These are phyloP conservation scores for Cataglyphis hispanica DNA, from an alignment of 1,140 invertebrate genomes.

Conservation along the genomic window DNA sequence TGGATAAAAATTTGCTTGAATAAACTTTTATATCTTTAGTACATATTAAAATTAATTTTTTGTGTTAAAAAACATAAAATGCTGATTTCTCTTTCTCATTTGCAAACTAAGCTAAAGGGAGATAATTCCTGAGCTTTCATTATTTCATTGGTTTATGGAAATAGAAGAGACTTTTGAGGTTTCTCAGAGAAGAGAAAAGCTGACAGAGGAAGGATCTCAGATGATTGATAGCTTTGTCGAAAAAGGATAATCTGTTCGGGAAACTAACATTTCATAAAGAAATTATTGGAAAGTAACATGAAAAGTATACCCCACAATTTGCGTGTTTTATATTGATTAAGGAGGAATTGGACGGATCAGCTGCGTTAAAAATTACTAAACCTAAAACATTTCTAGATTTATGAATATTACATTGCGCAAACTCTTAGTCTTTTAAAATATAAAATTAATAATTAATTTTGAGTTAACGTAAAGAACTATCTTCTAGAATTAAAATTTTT, in stretches of 20 bases:
- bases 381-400: no score
- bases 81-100: not conserved
- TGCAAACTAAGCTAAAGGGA: not conserved
- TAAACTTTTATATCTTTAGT: not conserved
- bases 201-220: constrained; percentile 19
- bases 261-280: constrained; percentile 6
- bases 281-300: not conserved
- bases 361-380: no score
- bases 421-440: no score
- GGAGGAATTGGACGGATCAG: no score
- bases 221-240: constrained; percentile 11
- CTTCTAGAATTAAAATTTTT: no score
- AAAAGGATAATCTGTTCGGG: not conserved
- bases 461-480: no score
- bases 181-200: not conserved
- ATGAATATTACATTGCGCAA: no score
- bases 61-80: not conserved
- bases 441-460: no score
- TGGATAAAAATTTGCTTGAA: not conserved
- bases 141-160: not conserved
- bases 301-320: not conserved
- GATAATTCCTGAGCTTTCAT: constrained; percentile 17
- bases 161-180: not conserved
- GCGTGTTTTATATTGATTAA: not conserved
- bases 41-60: not conserved